Evolutionary conservation across 2,797 vertebrate genomes (phyloP).

Genomic region (Bovichtus diacanthus): DNA sequence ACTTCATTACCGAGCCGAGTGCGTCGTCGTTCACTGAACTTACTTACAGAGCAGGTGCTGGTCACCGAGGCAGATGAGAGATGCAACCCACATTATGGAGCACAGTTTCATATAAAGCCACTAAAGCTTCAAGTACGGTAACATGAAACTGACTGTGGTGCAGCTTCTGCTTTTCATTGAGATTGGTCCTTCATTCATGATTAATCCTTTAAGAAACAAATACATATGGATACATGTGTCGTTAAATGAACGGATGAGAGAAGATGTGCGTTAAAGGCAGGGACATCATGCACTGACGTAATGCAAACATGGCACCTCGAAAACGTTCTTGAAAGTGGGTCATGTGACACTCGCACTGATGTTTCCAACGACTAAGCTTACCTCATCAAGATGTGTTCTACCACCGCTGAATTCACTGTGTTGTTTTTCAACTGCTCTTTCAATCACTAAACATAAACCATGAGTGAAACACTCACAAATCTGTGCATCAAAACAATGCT

Average conservation of each 20-base stretch:
- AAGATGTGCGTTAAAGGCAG: neutral
- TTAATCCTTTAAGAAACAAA: neutral
- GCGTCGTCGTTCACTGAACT: slow-evolving; percentile 16
- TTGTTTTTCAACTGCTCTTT: neutral
- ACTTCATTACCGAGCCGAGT: slow-evolving; percentile 6
- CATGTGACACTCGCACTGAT: neutral
- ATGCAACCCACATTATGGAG: slow-evolving; percentile 11
- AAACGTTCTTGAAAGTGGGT: slow-evolving; percentile 3
- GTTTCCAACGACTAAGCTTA: neutral
- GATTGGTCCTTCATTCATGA: neutral
- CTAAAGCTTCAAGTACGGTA: slow-evolving; percentile 30
- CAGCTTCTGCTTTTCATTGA: slow-evolving; percentile 40
- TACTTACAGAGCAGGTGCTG: slow-evolving; percentile 30
- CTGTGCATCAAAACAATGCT: neutral
- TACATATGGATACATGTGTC: neutral
- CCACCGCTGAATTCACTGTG: neutral
- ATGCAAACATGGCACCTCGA: neutral
- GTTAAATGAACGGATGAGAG: slow-evolving; percentile 1
- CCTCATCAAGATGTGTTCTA: neutral
- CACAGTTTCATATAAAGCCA: slow-evolving; percentile 28
- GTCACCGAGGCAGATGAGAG: slow-evolving; percentile 12
- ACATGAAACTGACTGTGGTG: slow-evolving; percentile 37
- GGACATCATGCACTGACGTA: neutral
- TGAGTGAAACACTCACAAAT: neutral
- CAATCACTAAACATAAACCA: neutral